Conservation (phyloP, 2,797 vertebrate species). For the Notolepis coatsorum region DNA sequence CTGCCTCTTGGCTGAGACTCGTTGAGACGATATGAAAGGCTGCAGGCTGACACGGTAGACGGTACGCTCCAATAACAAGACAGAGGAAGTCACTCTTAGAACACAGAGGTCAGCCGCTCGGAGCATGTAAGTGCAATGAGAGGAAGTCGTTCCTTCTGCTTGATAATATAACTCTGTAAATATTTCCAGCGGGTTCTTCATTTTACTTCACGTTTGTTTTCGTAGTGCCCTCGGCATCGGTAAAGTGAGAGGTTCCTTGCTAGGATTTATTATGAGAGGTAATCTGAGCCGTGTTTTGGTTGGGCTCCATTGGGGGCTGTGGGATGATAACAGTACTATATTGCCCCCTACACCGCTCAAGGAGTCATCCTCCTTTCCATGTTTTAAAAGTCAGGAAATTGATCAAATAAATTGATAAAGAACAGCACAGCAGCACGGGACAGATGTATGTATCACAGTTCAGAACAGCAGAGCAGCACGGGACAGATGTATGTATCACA, state of each 20-base stretch:
- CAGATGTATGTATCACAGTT: too few species aligned
- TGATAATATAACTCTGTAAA: conserved; percentile 33
- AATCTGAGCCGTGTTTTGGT: conserved; percentile 42
- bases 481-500: too few species aligned
- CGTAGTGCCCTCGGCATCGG: conserved; percentile 11
- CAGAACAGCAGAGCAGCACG: too few species aligned
- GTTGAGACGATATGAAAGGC: conserved; percentile 22
- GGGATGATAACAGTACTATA: conserved; percentile 40
- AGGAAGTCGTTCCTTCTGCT: conserved; percentile 35
- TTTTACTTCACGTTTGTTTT: conserved; percentile 37
- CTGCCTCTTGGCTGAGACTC: conserved; percentile 17
- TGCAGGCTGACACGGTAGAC: conserved; percentile 39
- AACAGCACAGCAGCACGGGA: too few species aligned
- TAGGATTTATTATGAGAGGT: conserved; percentile 36
- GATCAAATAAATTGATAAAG: conserved; percentile 3
- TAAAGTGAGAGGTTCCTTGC: conserved; percentile 38
- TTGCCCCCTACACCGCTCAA: conserved; percentile 40
- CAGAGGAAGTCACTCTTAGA: conserved; percentile 40
- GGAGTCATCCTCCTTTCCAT: conserved; percentile 24
- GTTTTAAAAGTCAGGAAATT: conserved; percentile 2
- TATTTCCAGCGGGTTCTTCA: conserved; percentile 41
- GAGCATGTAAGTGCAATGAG: conserved; percentile 31
- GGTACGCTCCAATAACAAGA: conserved; percentile 32
- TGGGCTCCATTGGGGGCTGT: conserved; percentile 16
- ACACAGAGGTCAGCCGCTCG: conserved; percentile 42